Base-by-base conservation (phyloP, 2,113 vertebrate genomes). In the Charadrius vociferus region DNA sequence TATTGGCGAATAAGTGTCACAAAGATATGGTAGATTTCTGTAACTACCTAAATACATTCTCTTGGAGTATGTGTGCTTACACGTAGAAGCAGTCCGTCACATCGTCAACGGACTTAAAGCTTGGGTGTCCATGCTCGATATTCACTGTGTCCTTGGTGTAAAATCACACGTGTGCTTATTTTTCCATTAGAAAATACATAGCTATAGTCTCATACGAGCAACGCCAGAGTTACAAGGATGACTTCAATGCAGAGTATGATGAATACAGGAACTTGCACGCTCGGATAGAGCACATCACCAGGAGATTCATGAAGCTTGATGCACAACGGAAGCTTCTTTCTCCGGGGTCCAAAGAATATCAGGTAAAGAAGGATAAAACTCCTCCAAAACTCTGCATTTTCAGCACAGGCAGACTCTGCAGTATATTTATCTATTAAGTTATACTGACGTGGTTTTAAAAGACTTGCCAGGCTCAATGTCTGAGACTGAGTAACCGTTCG, bases 191-290 rank as follows among this genome's bases (percentile, higher is more conserved):
- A 84, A 99, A 99, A 94, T 99, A 99, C 79, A 95, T 94, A 20
- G 86, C 98, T 12, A 97, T 99, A 55, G 95, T 97, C 80, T 99
- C 99, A 22, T 81, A 96, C 4, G 98, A 99, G 95, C 99, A 99
- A 95, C 97, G 99, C 39, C 98, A 99, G 95, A 97, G 96, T 81
- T 99, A 99, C 97, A 99, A 99, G 94, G 92, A 99, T 37, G 99
- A 99, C 96, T 99, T 99, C 96, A 99, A 98, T 32, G 99, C 98
- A 1, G 99, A 99, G 94, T 99, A 99, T 39, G 99, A 98, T 6
- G 99, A 99, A 81, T 99, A 99, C 85, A 98, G 98, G 50, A 88
- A 70, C 41, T 86, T 99, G 90, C 98, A 99, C 27, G 98, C 98
- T 74, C 98, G 96, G 6, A 98, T 99, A 93, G 99, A 99, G 92